phyloP scores from a whole-genome alignment of 2,888 invertebrate species.

The Rhopalosiphum nymphaeae region DNA sequence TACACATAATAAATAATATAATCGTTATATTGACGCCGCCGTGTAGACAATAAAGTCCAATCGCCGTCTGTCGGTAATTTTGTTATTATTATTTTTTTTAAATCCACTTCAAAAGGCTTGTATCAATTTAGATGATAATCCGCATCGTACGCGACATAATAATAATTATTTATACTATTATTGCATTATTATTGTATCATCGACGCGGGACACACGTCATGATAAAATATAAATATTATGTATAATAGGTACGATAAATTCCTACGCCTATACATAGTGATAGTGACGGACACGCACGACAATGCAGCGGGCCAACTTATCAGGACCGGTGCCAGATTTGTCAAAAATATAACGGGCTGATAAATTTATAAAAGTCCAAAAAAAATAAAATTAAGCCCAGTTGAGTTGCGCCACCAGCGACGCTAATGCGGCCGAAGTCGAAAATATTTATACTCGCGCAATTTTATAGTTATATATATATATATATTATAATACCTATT shows the following conservation, averaged over 20 bases:
- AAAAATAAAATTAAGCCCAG: conserved; percentile 16
- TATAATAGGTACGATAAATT: background rate
- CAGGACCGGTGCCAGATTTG: conserved; percentile 47
- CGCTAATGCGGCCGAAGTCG: background rate
- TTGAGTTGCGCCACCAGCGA: conserved; percentile 16
- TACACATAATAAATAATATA: conserved; percentile 18
- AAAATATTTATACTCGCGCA: background rate
- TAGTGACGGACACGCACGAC: background rate
- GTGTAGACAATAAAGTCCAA: background rate
- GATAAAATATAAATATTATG: background rate
- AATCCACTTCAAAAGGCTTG: conserved; percentile 58
- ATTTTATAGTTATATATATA: background rate
- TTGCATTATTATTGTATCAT: background rate
- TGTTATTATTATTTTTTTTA: conserved; percentile 36
- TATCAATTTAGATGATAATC: conserved; percentile 49
- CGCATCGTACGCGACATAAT: background rate
- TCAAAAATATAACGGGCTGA: conserved; percentile 58
- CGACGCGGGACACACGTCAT: background rate
- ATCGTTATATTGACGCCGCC: conserved; percentile 11
- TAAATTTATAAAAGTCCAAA: conserved; percentile 33
- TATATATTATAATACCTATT: background rate
- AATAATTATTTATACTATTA: background rate
- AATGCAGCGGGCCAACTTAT: conserved; percentile 46
- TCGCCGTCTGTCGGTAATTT: conserved; percentile 3
- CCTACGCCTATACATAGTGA: background rate